Conservation (phyloP, 2,797 vertebrate genomes). For the Morelia viridis region DNA sequence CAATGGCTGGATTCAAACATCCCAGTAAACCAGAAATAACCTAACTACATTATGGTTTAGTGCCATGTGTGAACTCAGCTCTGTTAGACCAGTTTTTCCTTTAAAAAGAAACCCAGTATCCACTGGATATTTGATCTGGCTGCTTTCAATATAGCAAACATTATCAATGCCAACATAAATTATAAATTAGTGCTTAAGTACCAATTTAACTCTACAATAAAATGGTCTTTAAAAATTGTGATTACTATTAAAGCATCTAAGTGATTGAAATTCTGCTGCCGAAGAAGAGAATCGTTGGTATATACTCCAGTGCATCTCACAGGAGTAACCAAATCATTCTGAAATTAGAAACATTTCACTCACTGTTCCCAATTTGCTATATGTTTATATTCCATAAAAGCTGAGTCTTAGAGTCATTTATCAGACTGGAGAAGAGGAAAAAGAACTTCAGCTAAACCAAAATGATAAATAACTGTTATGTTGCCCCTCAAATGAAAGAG, state of each 20-base stretch:
- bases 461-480: background rate
- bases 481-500: background rate
- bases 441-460: background rate
- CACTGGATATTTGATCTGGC: background rate
- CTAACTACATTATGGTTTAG: background rate
- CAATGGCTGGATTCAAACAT: background rate
- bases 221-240: slow-evolving; percentile 49
- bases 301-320: slow-evolving; percentile 53
- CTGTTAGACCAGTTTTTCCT: background rate
- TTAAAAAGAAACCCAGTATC: background rate
- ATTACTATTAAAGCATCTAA: slow-evolving; percentile 49
- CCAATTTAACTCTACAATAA: slow-evolving; percentile 32
- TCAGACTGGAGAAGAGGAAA: background rate
- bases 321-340: background rate
- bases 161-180: slow-evolving; percentile 3
- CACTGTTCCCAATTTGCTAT: background rate
- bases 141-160: background rate
- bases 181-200: background rate
- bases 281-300: slow-evolving; percentile 45
- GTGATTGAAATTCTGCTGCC: slow-evolving; percentile 48
- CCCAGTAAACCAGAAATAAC: background rate
- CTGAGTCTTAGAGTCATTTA: background rate
- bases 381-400: background rate
- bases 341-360: background rate
- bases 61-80: background rate